phyloP scores from a whole-genome alignment of 2,113 vertebrate genomes.

The Eidolon helvum region DNA sequence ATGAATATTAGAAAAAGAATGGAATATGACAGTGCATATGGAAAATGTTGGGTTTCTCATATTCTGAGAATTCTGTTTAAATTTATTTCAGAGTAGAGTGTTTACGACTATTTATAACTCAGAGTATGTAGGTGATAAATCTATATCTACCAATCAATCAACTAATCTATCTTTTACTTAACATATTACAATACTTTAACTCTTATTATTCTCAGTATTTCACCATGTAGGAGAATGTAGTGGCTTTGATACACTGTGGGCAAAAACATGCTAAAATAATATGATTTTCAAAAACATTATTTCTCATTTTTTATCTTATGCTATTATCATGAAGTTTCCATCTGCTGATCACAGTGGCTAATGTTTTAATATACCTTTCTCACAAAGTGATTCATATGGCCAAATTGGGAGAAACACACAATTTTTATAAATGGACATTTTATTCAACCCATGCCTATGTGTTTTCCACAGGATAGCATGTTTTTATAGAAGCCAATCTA shows the following conservation, averaged over 20 bases:
- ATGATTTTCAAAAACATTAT: neutral
- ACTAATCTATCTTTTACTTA: neutral
- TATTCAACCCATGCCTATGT: neutral
- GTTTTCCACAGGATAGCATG: neutral
- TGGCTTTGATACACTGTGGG: neutral
- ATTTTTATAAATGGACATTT: constrained; percentile 40
- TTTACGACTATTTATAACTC: constrained; percentile 73
- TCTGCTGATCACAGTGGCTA: neutral
- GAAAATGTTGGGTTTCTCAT: constrained; percentile 86
- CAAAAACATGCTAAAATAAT: constrained; percentile 30
- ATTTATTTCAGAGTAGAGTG: constrained; percentile 67
- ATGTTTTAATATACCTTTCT: constrained; percentile 29
- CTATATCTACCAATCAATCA: neutral
- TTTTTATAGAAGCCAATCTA: neutral
- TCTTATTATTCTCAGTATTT: constrained; percentile 28
- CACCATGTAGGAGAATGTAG: neutral
- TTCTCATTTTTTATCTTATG: neutral
- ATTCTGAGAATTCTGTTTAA: constrained; percentile 70
- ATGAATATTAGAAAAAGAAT: constrained; percentile 86
- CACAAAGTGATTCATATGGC: neutral
- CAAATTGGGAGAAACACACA: neutral
- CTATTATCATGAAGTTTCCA: neutral
- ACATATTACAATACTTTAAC: neutral
- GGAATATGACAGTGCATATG: constrained; percentile 90
- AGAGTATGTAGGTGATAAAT: constrained; percentile 60